Evolutionary conservation across 2,888 invertebrate species (phyloP), one percentile per base, ranked within the genome.

Genomic region (Coronaproctus castanopsis): DNA sequence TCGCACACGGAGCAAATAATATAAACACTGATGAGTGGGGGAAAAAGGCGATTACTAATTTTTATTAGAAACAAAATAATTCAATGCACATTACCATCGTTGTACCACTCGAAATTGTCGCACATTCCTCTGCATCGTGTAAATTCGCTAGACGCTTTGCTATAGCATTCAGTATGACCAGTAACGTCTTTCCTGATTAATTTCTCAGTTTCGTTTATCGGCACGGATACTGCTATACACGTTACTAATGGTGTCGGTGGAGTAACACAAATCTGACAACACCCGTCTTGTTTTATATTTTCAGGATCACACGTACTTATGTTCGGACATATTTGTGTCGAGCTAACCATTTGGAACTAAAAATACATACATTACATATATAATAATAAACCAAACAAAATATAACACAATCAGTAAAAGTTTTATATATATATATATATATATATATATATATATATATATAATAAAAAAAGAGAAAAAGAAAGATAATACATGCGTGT

Each of bases 221-320:
- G 69, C 14, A 84, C 68, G 1, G 76, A 71, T 62, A 75, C 72
- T 0, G 82, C 76, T 56, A 74, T 74, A 70, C 81, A 82, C 80
- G 67, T 0, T 67, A 69, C 71, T 2, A 74, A 66, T 8, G 70
- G 66, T 0, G 57, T 19, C 0, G 77, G 68, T 1, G 76, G 77
- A 22, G 74, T 67, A 63, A 78, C 78, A 69, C 87, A 87, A 54
- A 74, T 70, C 24, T 77, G 72, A 66, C 87, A 87, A 69, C 87
- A 87, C 55, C 81, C 81, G 23, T 80, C 79, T 18, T 72, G 70
- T 66, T 79, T 76, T 20, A 78, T 66, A 62, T 78, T 70, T 21
- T 78, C 74, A 0, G 74, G 70, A 0, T 76, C 73, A 67, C 87
- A 87, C 52, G 71, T 68, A 1, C 77, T 72, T 24, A 83, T 69